Evolutionary conservation across 2,113 vertebrate genomes (phyloP), one percentile per base, ranked within the genome.

Genomic region (Crypturellus undulatus): DNA sequence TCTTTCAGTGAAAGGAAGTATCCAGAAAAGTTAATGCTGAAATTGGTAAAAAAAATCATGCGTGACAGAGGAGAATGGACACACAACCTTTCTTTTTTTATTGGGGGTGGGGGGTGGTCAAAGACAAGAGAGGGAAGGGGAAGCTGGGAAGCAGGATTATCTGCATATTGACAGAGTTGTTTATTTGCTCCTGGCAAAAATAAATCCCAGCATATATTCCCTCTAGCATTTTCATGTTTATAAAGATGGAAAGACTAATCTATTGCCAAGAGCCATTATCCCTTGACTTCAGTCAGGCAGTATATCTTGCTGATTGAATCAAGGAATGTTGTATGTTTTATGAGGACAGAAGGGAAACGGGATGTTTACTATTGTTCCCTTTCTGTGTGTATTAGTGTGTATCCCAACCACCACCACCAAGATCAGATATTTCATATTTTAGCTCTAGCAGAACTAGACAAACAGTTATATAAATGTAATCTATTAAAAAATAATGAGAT

Each of bases 151-250:
- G 79, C 14, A 21, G 81, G 77, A 96, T 96, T 96, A 96, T 95
- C 82, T 95, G 69, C 89, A 78, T 97, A 96, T 92, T 97, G 97
- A 96, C 92, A 92, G 84, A 93, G 56, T 26, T 92, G 79, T 80
- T 97, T 95, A 96, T 93, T 96, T 97, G 82, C 80, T 96, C 36
- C 92, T 85, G 94, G 91, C 91, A 94, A 94, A 97, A 97, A 95
- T 91, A 90, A 96, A 95, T 94, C 75, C 78, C 84, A 68, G 45
- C 26, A 59, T 81, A 94, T 91, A 90, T 88, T 95, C 80, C 64
- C 85, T 94, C 20, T 81, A 90, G 85, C 58, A 79, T 92, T 96
- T 96, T 92, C 59, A 92, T 84, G 87, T 92, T 94, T 97, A 93
- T 86, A 87, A 86, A 93, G 54, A 93, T 87, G 77, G 85, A 94